Evolutionary conservation across 2,113 vertebrate genomes (phyloP).

Genomic region (Clarias batrachus): DNA sequence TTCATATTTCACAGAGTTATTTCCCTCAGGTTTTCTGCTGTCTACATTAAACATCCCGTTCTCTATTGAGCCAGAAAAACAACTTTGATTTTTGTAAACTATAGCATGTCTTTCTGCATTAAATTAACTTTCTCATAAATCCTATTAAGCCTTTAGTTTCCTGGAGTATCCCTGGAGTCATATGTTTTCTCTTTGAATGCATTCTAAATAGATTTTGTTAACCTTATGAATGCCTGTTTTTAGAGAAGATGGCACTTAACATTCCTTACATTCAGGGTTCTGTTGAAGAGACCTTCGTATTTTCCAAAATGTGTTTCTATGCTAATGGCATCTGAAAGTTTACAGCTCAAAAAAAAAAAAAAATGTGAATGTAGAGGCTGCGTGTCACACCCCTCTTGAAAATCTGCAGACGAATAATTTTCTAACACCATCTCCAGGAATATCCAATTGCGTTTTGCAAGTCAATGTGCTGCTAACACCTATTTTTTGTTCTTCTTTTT

Average conservation of each 20-base stretch:
- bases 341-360: not conserved
- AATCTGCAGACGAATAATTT: not conserved
- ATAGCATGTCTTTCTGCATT: conserved; percentile 28
- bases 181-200: conserved; percentile 17
- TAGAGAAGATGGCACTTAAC: not conserved
- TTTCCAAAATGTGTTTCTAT: not conserved
- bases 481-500: not conserved
- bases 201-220: conserved; percentile 32
- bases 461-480: conserved; percentile 2
- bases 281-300: not conserved
- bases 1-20: conserved; percentile 41
- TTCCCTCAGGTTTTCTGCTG: conserved; percentile 36
- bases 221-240: conserved; percentile 17
- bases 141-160: conserved; percentile 28
- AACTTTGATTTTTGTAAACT: conserved; percentile 36
- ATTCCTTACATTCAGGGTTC: not conserved
- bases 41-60: conserved; percentile 27
- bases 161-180: not conserved
- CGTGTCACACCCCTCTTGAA: not conserved
- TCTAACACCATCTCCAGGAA: not conserved
- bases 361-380: not conserved
- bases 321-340: not conserved
- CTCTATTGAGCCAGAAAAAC: conserved; percentile 30
- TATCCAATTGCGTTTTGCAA: not conserved
- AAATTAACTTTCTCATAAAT: conserved; percentile 42